Base-by-base conservation (phyloP, 2,888 invertebrate genomes). In the Erpobdella octoculata region DNA sequence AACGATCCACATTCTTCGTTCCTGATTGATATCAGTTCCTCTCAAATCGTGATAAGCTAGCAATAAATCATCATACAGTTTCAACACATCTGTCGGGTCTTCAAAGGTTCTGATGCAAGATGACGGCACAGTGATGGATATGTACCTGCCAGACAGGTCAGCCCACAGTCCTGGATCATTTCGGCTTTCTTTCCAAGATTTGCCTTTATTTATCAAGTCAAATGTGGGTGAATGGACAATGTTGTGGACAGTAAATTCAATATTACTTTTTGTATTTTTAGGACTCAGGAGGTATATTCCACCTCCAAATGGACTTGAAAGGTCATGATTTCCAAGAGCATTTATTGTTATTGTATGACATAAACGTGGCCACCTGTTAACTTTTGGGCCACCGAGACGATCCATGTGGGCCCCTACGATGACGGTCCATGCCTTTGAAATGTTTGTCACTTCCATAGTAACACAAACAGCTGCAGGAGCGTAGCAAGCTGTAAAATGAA, bases 331-430 rank as follows among this genome's bases (percentile, higher is more conserved):
- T 6, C 25, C 48, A 28, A 18, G 33, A 9, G 53, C 38, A n/a
- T 5, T 41, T 3, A 68, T 53, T 15, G 25, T 58, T 15, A 21
- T 35, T 25, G n/a, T 64, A 12, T 37, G 38, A 25, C 37, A 35
- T n/a, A 74, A n/a, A 2, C 66, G n/a, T 8, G 75, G 75, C 75
- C 74, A 75, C 33, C 75, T 59, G 2, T 69, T 48, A 25, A 66
- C 25, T 28, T 73, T 25, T 3, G 35, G 9, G 0, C 31, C 67
- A 36, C 18, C 38, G 21, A 77, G 64, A n/a, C 72, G 48, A 64
- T 78, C 78, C 12, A 72, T 67, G 68, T 78, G 78, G 35, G 75
- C 72, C 9, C 77, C 77, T 12, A 78, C 72, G 28, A 71, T 36
- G 31, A 77, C 70, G 15, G 37, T 68, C 78, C 78, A 78, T 25